Conservation (phyloP, 2,113 vertebrate genomes). For the Phyllopteryx taeniolatus region DNA sequence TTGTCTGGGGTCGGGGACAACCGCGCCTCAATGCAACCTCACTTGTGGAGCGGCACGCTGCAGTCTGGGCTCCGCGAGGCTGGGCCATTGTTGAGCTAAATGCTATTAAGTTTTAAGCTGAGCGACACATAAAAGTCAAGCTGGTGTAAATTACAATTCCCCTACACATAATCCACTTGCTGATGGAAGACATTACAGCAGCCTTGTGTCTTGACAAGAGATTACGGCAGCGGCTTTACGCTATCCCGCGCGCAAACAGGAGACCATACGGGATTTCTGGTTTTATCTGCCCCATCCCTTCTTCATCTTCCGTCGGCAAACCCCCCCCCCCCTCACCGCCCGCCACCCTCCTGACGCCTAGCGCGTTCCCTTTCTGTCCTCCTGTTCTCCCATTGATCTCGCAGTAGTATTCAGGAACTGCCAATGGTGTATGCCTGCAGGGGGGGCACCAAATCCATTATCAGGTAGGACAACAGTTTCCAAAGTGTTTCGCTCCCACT, state of each 20-base stretch:
- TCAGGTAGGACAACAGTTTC: slow-evolving; percentile 79
- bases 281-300: slow-evolving; percentile 63
- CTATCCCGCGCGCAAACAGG: slow-evolving; percentile 57
- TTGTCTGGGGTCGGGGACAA: slow-evolving; percentile 61
- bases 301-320: slow-evolving; percentile 49
- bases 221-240: slow-evolving; percentile 71
- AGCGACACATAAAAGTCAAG: slow-evolving; percentile 75
- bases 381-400: slow-evolving; percentile 71
- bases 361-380: slow-evolving; percentile 54
- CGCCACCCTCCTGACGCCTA: slow-evolving; percentile 32
- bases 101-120: slow-evolving; percentile 78
- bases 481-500: slow-evolving; percentile 66
- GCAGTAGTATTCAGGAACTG: slow-evolving; percentile 75
- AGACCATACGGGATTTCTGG: slow-evolving; percentile 68
- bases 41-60: slow-evolving; percentile 73
- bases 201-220: slow-evolving; percentile 79
- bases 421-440: slow-evolving; percentile 78
- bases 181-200: slow-evolving; percentile 77
- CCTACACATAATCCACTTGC: slow-evolving; percentile 75
- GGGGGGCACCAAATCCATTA: slow-evolving; percentile 78
- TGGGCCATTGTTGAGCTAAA: slow-evolving; percentile 74
- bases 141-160: slow-evolving; percentile 79
- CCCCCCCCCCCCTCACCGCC: slow-evolving; percentile 3
- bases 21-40: slow-evolving; percentile 59
- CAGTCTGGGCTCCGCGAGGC: slow-evolving; percentile 66